Evolutionary conservation across 2,797 vertebrate species (phyloP), one percentile per base, ranked within the genome.

Genomic region (Chromis chromis): DNA sequence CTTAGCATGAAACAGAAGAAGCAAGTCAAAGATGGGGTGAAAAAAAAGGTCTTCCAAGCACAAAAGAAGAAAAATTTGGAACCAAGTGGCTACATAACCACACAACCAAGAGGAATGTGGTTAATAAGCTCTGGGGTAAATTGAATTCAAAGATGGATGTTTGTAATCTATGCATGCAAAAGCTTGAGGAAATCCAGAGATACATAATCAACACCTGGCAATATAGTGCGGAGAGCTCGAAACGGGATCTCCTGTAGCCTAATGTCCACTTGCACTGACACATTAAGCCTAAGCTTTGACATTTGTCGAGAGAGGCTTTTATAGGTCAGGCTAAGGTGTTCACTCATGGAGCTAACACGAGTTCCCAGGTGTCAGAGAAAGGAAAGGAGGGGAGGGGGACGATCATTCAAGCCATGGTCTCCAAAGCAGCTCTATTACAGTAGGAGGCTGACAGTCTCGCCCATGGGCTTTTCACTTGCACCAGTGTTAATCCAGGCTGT

Each of bases 121-220:
- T 83, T 88, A 94, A 93, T 91, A 89, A 6, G 57, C 36, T 36
- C 9, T 6, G 22, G 39, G 53, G 85, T 67, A 90, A 92, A 93
- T 89, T 76, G 68, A 90, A 89, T 91, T 85, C 65, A 70, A 89
- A 91, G 92, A 93, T 83, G 81, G 87, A 94, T 92, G 87, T 54
- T 65, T 83, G 82, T 89, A 92, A 91, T 93, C 83, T 84, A 57
- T 19, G 9, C 70, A 52, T 67, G 56, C 79, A 81, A 90, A 87
- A 82, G 70, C 79, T 69, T 73, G 61, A 80, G 67, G 82, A 82
- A 87, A 84, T 70, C 63, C 49, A 44, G 11, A 74, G 36, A 84
- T 80, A 60, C 58, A 73, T 74, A 88, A 87, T 85, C 64, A 79
- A 50, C 75, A 69, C 64, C 71, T 50, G 46, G 68, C 78, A 75